Percentiles rank a stretch among this genome's conserved stretches.
Conservation (phyloP, 2,797 vertebrate species). For the Craterocephalus amniculus region DNA sequence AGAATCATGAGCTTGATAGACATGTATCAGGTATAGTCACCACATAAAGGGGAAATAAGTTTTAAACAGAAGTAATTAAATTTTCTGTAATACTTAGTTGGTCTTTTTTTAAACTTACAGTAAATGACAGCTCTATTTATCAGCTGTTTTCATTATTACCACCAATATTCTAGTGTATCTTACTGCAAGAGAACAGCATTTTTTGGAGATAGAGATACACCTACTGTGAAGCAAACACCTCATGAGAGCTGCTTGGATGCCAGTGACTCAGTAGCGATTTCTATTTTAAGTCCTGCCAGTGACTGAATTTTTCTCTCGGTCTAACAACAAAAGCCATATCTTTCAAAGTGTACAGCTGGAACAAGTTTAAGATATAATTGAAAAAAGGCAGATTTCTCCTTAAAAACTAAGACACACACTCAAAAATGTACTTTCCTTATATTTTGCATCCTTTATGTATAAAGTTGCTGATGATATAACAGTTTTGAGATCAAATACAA, state of each 20-base stretch:
- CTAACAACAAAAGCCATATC: conserved; percentile 35
- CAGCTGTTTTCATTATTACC: neutral
- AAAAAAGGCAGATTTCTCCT: neutral
- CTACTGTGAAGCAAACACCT: conserved; percentile 67
- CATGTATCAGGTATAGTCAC: neutral
- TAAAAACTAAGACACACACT: neutral
- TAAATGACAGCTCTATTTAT: neutral
- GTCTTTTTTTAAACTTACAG: neutral
- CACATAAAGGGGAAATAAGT: neutral
- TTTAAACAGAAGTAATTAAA: neutral
- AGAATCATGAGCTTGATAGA: neutral
- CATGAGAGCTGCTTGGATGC: conserved; percentile 65
- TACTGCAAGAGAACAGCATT: conserved; percentile 47
- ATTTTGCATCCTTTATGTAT: neutral
- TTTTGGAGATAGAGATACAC: conserved; percentile 55
- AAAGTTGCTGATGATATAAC: conserved; percentile 16
- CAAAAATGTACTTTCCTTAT: neutral
- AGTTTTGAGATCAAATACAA: conserved; percentile 7
- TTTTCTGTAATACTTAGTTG: neutral
- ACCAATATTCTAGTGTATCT: conserved; percentile 27
- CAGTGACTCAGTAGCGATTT: conserved; percentile 72
- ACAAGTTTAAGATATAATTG: conserved; percentile 4
- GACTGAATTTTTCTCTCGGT: conserved; percentile 51
- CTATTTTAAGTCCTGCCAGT: conserved; percentile 70
- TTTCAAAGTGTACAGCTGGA: conserved; percentile 35